Percentiles rank a stretch among this genome's conserved stretches.
These are phyloP conservation scores for Noctua janthe DNA, from an alignment of 2,888 invertebrate genomes.

Conservation along the genomic window DNA sequence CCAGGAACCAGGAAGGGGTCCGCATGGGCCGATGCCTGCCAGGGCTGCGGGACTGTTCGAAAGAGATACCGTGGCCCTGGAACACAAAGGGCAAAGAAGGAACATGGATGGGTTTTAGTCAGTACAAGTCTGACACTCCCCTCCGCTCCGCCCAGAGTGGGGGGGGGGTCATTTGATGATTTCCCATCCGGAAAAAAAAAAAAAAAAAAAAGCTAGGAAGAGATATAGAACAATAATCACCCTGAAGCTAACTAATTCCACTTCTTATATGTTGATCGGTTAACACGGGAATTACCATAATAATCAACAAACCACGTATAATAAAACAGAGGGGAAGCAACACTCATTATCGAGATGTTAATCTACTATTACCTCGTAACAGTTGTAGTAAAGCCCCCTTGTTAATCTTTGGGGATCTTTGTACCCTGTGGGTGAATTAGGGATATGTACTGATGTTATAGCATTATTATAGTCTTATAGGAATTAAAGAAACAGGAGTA, in stretches of 20 bases:
- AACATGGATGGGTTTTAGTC: too few relatives aligned
- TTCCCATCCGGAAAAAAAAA: too few relatives aligned
- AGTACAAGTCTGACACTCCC: too few relatives aligned
- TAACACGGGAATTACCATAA: slow-evolving; percentile 55
- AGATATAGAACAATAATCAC: not conserved
- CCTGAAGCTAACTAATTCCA: not conserved
- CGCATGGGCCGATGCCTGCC: too few relatives aligned
- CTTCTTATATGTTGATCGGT: not conserved
- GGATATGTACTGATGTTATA: slow-evolving; percentile 17
- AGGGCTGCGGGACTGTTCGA: too few relatives aligned
- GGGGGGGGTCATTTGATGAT: too few relatives aligned
- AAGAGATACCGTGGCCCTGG: too few relatives aligned
- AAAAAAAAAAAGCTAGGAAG: not conserved
- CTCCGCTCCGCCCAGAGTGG: too few relatives aligned
- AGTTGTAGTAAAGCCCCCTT: slow-evolving; percentile 35
- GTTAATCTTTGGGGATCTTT: slow-evolving; percentile 39
- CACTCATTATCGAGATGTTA: slow-evolving; percentile 59
- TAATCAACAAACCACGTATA: slow-evolving; percentile 41
- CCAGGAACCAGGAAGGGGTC: too few relatives aligned
- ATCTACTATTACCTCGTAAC: slow-evolving; percentile 58
- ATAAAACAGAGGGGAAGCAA: slow-evolving; percentile 43
- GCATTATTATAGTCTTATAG: slow-evolving; percentile 5
- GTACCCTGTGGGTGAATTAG: slow-evolving; percentile 24
- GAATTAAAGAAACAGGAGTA: slow-evolving; percentile 8
- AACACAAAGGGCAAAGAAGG: too few relatives aligned